Evolutionary conservation across 2,113 vertebrate species (phyloP).

Genomic region (Myiagra hebetior): DNA sequence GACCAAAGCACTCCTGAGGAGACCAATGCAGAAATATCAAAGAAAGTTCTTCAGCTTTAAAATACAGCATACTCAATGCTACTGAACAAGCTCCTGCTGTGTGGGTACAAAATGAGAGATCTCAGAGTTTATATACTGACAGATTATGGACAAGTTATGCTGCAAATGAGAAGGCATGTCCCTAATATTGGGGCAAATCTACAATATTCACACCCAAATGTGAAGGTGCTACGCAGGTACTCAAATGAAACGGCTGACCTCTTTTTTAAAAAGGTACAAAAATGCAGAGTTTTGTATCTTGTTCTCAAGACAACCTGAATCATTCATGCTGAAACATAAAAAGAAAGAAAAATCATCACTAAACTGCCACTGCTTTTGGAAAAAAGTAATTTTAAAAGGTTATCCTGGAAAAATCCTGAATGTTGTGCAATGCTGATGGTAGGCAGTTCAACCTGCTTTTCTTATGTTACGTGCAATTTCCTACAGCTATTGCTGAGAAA

Average conservation of each 20-base stretch:
- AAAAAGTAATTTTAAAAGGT: conserved; percentile 17
- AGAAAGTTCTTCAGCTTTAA: neutral
- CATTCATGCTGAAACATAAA: neutral
- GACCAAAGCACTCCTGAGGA: neutral
- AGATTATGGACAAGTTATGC: neutral
- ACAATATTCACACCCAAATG: neutral
- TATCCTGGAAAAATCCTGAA: neutral
- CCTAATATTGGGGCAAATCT: neutral
- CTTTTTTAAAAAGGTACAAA: neutral
- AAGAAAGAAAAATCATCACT: neutral
- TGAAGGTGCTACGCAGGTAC: neutral
- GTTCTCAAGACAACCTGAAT: conserved; percentile 3
- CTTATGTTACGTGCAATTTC: neutral
- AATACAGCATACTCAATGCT: neutral
- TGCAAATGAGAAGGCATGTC: neutral
- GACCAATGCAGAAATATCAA: neutral
- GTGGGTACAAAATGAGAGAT: neutral
- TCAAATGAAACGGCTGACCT: neutral
- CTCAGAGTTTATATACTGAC: neutral
- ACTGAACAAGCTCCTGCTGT: neutral
- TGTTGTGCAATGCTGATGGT: neutral
- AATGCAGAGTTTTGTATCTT: neutral
- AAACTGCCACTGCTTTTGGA: neutral
- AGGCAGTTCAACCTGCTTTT: neutral
- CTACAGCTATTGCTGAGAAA: neutral